phyloP scores from a whole-genome alignment of 2,888 invertebrate species.

The Tupiocoris notatus region DNA sequence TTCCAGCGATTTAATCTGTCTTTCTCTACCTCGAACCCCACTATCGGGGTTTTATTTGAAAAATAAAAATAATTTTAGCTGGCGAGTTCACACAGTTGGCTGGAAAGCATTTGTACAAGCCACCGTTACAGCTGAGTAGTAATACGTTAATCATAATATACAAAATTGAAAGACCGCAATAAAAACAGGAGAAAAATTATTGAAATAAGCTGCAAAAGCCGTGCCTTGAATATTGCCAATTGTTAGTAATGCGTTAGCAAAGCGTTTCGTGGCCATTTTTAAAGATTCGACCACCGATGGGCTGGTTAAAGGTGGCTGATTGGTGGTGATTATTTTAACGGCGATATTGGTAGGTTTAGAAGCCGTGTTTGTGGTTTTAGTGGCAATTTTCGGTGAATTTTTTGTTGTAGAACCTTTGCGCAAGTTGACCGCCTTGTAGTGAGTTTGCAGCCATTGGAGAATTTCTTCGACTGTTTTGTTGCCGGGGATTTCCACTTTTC shows the following conservation, averaged over 20 bases:
- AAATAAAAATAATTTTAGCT: no score
- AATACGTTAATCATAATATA: no score
- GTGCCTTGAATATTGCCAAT: constrained; percentile 13
- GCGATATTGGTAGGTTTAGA: neutral
- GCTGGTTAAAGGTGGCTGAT: constrained; percentile 1
- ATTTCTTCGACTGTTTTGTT: constrained; percentile 37
- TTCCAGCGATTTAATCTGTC: no score
- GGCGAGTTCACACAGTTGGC: no score
- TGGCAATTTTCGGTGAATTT: neutral
- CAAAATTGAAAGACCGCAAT: no score
- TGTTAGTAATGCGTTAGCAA: constrained; percentile 21
- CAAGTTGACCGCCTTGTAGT: constrained; percentile 36
- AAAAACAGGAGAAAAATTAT: no score
- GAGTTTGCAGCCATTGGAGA: constrained; percentile 31
- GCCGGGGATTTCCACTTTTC: constrained; percentile 33
- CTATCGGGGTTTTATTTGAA: no score
- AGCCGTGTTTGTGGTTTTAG: constrained; percentile 6
- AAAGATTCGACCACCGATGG: constrained; percentile 1
- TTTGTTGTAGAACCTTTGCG: constrained; percentile 26
- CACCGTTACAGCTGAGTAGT: no score
- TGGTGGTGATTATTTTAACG: neutral
- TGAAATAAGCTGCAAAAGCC: neutral
- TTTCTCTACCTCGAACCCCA: no score
- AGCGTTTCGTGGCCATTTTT: constrained; percentile 19
- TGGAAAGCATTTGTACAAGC: no score